Evolutionary conservation across 2,888 invertebrate species (phyloP).

Genomic region (Teinopalpus imperialis): DNA sequence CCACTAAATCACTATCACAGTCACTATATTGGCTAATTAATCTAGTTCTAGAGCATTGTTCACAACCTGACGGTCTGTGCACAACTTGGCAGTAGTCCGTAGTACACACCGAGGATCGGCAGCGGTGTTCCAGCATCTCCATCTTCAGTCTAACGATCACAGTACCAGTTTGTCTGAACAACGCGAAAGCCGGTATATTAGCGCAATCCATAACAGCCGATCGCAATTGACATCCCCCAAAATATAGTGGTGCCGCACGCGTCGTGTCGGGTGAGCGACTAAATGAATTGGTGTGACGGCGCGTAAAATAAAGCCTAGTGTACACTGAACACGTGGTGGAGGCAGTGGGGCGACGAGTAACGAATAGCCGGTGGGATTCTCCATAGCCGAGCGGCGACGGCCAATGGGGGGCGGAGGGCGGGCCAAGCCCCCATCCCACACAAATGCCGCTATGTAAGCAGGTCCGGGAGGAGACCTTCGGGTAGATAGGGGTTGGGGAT

Average conservation of each 20-base stretch:
- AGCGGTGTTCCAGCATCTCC: constrained; percentile 49
- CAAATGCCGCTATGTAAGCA: constrained; percentile 54
- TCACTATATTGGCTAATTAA: constrained; percentile 69
- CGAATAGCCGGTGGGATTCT: constrained; percentile 58
- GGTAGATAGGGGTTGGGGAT: constrained; percentile 54
- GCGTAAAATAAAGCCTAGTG: constrained; percentile 70
- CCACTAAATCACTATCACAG: constrained; percentile 73
- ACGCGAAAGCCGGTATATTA: constrained; percentile 65
- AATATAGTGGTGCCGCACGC: constrained; percentile 68
- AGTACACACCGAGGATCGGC: constrained; percentile 40
- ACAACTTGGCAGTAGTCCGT: constrained; percentile 41
- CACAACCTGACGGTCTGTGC: constrained; percentile 58
- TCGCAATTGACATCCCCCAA: constrained; percentile 65
- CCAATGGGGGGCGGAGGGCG: constrained; percentile 54
- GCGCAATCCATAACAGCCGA: constrained; percentile 67
- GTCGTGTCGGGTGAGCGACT: constrained; percentile 73
- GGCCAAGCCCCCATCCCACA: constrained; percentile 56
- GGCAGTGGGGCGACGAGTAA: constrained; percentile 57
- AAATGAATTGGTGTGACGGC: constrained; percentile 69
- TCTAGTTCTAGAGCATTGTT: constrained; percentile 70
- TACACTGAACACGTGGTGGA: constrained; percentile 54
- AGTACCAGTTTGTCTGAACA: constrained; percentile 61
- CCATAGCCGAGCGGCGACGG: constrained; percentile 41
- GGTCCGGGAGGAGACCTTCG: constrained; percentile 39
- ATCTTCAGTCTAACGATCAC: constrained; percentile 67